Base-by-base conservation (phyloP, 1,140 invertebrate species). In the Drosophila albomicans region DNA sequence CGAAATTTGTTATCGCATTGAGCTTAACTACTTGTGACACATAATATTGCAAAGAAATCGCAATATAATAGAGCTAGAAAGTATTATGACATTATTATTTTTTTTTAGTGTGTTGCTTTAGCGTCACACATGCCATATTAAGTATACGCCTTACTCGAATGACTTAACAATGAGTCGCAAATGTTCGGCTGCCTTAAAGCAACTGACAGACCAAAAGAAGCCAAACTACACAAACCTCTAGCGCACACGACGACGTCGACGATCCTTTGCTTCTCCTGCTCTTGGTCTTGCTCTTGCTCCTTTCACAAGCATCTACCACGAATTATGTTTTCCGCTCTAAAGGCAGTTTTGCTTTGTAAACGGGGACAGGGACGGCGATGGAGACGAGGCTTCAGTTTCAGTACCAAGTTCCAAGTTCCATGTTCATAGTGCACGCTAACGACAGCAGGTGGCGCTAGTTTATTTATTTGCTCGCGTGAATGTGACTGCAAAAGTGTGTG, bases 361-460 rank as follows among this genome's bases (percentile, higher is more conserved):
- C 35, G 35, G 41, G 16, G 5, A 25, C 20, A 3, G 15, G 30
- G 13, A 15, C 30, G 20, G 30, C 1, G 30, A 20, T 54, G 32
- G 30, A 7, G 30, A 20, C 54, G 32, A 15, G 11, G 52, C 41
- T 51, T 58, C 43, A 63, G 43, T 48, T 58, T 25, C 13, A 56
- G 51, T 25, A 35, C 13, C 30, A 58, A 32, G 8, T 72, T 72
- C 41, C 41, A 43, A 10, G 35, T 38, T 38, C 54, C 62, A 56
- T 69, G 72, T 68, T 57, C 71, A 32, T 52, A 64, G 70, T 68
- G 69, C 84, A 84, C 80, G 84, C 84, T 78, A 87, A 84, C 84
- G 81, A 80, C 80, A 89, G 84, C 85, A 88, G 84, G 84, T 88
- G 84, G 84, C 76, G 78, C 78, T 89, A 75, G 85, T 88, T 84